phyloP scores from a whole-genome alignment of 2,113 vertebrate genomes.

The Carollia perspicillata region DNA sequence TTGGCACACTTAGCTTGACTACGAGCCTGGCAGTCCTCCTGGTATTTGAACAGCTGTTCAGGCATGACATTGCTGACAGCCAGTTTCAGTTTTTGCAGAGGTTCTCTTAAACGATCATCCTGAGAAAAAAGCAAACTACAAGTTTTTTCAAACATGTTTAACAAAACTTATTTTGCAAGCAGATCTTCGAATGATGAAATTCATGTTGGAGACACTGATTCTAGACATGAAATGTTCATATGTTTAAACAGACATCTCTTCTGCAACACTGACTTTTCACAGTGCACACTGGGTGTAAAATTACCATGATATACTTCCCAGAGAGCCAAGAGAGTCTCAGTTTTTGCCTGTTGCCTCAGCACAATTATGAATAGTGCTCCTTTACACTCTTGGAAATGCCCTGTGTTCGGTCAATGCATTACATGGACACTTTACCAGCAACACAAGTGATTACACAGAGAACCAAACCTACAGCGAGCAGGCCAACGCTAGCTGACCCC shows the following conservation, averaged over 20 bases:
- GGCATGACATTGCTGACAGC: conserved; percentile 97
- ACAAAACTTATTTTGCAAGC: conserved; percentile 2
- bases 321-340: neutral
- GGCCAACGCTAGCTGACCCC: neutral
- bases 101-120: conserved; percentile 94
- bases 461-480: neutral
- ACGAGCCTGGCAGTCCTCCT: conserved; percentile 93
- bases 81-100: conserved; percentile 94
- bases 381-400: neutral
- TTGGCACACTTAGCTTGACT: conserved; percentile 95
- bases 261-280: neutral
- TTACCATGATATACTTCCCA: neutral
- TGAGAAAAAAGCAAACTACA: conserved; percentile 57
- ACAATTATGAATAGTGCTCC: neutral
- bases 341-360: neutral
- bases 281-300: neutral
- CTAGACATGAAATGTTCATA: neutral
- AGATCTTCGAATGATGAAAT: conserved; percentile 5
- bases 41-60: conserved; percentile 95
- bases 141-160: conserved; percentile 18
- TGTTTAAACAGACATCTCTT: neutral
- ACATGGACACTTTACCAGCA: neutral
- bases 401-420: neutral
- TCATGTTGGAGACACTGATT: neutral
- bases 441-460: neutral